Conservation (phyloP, 2,113 vertebrate species). For the Patagioenas fasciata region DNA sequence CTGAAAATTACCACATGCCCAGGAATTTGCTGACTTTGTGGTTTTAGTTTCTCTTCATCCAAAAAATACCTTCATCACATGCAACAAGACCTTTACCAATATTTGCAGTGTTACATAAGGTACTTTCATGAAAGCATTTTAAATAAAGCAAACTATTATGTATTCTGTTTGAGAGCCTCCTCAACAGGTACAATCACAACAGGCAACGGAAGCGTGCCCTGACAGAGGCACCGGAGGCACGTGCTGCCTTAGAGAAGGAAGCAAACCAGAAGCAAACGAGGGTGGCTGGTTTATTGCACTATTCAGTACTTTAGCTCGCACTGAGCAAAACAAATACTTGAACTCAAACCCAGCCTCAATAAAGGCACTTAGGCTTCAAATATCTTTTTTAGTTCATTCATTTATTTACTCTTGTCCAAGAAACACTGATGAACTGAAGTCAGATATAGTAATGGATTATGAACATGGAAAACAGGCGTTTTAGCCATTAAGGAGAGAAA, state of each 20-base stretch:
- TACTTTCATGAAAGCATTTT: not conserved
- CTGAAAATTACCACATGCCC: not conserved
- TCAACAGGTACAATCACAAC: not conserved
- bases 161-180: not conserved
- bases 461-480: not conserved
- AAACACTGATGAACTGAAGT: not conserved
- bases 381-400: not conserved
- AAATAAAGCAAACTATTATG: not conserved
- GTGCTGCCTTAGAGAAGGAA: not conserved
- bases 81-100: not conserved
- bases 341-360: not conserved
- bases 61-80: not conserved
- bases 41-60: not conserved
- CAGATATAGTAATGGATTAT: not conserved
- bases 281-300: not conserved
- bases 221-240: not conserved
- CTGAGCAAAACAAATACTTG: not conserved
- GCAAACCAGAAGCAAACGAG: not conserved
- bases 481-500: not conserved
- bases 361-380: not conserved
- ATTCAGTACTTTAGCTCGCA: not conserved
- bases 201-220: not conserved
- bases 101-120: not conserved
- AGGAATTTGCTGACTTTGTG: not conserved
- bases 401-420: not conserved